Evolutionary conservation across 2,797 vertebrate species (phyloP).

Genomic region (Crax fasciolata): DNA sequence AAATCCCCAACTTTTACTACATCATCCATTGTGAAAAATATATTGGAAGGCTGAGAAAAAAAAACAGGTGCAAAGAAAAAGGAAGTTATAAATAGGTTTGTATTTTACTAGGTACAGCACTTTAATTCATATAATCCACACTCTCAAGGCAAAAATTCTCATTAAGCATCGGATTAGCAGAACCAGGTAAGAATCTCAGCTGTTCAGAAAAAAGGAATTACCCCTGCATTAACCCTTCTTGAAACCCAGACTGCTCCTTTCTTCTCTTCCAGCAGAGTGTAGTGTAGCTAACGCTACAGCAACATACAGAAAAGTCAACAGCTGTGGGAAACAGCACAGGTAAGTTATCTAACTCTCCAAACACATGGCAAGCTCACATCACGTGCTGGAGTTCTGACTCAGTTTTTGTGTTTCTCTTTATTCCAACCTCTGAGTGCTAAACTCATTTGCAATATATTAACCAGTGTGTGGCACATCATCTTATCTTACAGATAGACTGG

Average conservation of each 20-base stretch:
- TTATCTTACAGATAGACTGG: not conserved
- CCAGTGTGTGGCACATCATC: fast-evolving
- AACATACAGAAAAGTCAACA: not conserved
- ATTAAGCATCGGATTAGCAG: not conserved
- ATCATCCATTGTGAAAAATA: slow-evolving; percentile 98
- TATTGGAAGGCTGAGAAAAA: slow-evolving; percentile 93
- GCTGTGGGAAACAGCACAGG: not conserved
- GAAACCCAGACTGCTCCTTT: not conserved
- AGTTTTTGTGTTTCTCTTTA: not conserved
- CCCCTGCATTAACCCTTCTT: not conserved
- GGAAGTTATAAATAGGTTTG: not conserved
- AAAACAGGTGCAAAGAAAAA: not conserved
- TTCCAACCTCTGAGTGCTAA: not conserved
- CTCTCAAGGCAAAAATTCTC: not conserved
- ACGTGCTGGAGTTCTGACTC: not conserved
- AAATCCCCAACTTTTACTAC: slow-evolving; percentile 99
- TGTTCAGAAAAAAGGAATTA: not conserved
- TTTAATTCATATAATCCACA: not conserved
- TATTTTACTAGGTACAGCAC: not conserved
- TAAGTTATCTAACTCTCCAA: not conserved
- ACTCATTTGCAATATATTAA: fast-evolving
- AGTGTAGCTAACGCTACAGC: not conserved
- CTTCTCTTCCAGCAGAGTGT: not conserved
- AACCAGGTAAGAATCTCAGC: not conserved
- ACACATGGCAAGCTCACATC: not conserved